Evolutionary conservation across 2,888 invertebrate species (phyloP).

Genomic region (Lypha dubia): DNA sequence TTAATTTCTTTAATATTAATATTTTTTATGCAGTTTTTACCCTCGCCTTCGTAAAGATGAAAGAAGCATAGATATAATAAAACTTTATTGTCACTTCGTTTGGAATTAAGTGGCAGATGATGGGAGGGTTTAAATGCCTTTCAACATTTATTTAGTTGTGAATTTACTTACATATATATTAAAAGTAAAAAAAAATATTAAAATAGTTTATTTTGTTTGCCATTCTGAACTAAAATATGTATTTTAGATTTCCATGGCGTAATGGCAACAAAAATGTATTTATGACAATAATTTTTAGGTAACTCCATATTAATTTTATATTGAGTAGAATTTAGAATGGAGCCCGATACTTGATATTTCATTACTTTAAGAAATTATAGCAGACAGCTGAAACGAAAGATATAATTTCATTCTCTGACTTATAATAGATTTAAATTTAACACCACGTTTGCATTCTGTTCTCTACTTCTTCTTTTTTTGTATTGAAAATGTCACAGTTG

Average conservation of each 20-base stretch:
- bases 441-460: neutral
- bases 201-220: no score
- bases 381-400: neutral
- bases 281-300: no score
- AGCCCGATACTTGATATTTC: no score
- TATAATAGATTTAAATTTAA: neutral
- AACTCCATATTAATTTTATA: no score
- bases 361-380: no score
- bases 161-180: no score
- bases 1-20: conserved; percentile 47
- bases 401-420: neutral
- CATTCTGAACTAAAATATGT: no score
- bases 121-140: neutral
- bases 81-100: conserved; percentile 5
- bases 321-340: no score
- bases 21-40: conserved; percentile 2
- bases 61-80: neutral
- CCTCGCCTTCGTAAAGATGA: neutral
- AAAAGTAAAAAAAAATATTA: no score
- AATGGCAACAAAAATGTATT: no score
- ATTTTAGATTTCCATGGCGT: no score
- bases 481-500: conserved; percentile 24
- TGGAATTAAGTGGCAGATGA: neutral
- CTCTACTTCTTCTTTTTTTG: neutral
- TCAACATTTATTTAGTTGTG: neutral